These are phyloP conservation scores for Paramormyrops hopkinsi DNA, from an alignment of 2,797 vertebrate genomes.

Conservation along the genomic window DNA sequence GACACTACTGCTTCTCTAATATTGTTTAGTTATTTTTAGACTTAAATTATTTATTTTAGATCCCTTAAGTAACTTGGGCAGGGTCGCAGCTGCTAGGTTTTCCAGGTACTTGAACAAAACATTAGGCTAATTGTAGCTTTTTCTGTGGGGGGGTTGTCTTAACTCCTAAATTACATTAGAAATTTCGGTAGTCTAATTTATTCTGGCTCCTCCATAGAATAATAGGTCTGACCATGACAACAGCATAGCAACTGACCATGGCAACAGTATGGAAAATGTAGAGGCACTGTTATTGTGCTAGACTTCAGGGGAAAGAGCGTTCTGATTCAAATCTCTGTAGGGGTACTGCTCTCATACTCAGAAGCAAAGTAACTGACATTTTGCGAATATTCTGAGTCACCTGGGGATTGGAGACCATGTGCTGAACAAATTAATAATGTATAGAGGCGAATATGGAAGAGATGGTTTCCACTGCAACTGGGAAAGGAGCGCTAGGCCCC, in stretches of 20 bases:
- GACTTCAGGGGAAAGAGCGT: background rate
- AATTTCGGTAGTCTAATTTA: background rate
- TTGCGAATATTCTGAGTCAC: background rate
- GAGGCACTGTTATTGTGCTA: background rate
- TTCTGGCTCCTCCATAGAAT: background rate
- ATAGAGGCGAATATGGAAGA: background rate
- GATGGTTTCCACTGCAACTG: background rate
- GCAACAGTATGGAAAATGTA: background rate
- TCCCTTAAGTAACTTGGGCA: background rate
- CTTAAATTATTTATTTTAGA: background rate
- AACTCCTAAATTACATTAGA: background rate
- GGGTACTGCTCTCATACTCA: background rate
- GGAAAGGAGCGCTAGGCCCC: background rate
- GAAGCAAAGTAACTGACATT: background rate
- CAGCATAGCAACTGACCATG: constrained; percentile 7
- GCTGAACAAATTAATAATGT: constrained; percentile 6
- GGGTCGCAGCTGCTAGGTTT: background rate
- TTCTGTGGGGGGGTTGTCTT: background rate
- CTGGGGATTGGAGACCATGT: background rate
- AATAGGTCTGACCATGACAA: background rate
- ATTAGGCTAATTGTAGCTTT: background rate
- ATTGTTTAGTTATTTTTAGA: background rate
- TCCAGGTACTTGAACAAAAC: background rate
- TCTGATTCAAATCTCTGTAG: constrained; percentile 8
- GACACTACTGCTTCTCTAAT: background rate